Base-by-base conservation (phyloP, 1,140 invertebrate species). In the Colletes latitarsis region DNA sequence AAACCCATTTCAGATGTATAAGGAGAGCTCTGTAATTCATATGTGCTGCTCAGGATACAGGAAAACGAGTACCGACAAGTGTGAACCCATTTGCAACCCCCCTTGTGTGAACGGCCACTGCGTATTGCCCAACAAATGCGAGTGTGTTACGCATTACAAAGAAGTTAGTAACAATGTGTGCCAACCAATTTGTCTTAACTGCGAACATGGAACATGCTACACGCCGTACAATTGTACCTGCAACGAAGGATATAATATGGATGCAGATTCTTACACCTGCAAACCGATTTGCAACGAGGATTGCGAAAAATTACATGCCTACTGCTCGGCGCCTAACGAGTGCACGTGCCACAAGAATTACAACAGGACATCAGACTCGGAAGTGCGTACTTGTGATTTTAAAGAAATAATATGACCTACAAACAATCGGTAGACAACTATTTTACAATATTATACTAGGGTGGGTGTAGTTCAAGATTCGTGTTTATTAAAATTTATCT, bases 21-120 rank as follows among this genome's bases (percentile, higher is more conserved):
- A 1, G 30, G 30, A 30, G 30, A 30, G 30, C 30, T 30, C 30
- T 30, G 2, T 30, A 30, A 30, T 30, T 30, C 30, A 1, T 1
- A 91, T 93, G 0, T 96, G 96, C 84, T 96, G 96, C 84, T 87
- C 91, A 2, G 95, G 95, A 6, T 96, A 95, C 86, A 41, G 2
- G 9, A 19, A 67, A 30, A 10, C 6, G 1, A 15, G 43, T 3
- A 39, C n/a, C 0, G 9, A 43, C 4, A 63, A 83, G 70, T 97
- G 96, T 82, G 64, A 92, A 6, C 95, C 96, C 0, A 87, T 91
- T 17, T 97, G 96, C 82, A 91, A 90, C 1, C 91, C 92, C 6
- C 93, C 93, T 14, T 96, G 96, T 86, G 86, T 88, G 5, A 91
- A 94, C 82, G 95, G 95, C 6, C 94, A 92, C 52, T 96, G 96